phyloP scores from a whole-genome alignment of 2,797 vertebrate species.

The Myripristis jacobus region DNA sequence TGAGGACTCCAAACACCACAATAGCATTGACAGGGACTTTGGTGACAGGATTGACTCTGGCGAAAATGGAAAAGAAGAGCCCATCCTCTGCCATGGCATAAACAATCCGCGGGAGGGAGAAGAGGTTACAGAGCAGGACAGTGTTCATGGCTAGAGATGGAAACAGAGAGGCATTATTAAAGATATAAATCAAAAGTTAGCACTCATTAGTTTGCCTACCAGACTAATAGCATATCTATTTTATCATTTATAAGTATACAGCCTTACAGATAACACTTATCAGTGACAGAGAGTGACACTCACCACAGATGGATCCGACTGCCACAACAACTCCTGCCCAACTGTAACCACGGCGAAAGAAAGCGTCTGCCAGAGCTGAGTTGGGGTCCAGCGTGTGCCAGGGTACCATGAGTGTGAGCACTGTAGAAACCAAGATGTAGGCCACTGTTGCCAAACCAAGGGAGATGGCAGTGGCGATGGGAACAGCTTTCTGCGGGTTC shows the following conservation, averaged over 20 bases:
- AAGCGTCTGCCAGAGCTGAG: constrained; percentile 93
- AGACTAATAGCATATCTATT: not conserved
- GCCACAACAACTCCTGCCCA: constrained; percentile 97
- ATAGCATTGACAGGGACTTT: constrained; percentile 94
- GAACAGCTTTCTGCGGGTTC: constrained; percentile 91
- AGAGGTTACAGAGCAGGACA: constrained; percentile 94
- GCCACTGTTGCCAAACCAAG: constrained; percentile 88
- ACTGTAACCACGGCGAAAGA: constrained; percentile 93
- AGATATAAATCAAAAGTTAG: constrained; percentile 10
- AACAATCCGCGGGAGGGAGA: constrained; percentile 95
- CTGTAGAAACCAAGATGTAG: constrained; percentile 93
- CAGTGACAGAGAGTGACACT: constrained; percentile 67
- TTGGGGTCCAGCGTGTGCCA: constrained; percentile 93
- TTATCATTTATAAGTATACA: not conserved
- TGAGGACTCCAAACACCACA: constrained; percentile 90
- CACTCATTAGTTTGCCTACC: not conserved
- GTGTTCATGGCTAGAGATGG: constrained; percentile 93
- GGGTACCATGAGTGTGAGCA: constrained; percentile 95
- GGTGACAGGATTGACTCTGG: constrained; percentile 89
- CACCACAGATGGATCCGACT: constrained; percentile 94
- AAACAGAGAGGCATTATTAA: constrained; percentile 83
- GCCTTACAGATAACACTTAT: constrained; percentile 3
- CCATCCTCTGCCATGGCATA: constrained; percentile 97
- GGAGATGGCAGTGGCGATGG: constrained; percentile 91
- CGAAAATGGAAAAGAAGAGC: constrained; percentile 93